phyloP scores from a whole-genome alignment of 2,113 vertebrate species.

The Sisor rabdophorus region DNA sequence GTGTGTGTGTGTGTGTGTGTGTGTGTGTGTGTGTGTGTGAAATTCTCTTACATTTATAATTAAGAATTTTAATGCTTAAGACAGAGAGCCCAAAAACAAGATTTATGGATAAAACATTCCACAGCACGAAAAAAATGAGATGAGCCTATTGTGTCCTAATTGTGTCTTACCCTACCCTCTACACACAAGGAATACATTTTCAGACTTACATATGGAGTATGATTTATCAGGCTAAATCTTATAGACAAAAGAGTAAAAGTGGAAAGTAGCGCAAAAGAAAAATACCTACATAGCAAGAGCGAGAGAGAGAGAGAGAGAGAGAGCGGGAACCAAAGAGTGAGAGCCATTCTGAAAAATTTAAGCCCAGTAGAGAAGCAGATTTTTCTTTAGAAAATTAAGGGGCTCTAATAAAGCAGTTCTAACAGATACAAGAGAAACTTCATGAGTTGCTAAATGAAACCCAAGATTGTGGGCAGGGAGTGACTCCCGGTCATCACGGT shows the following conservation, averaged over 20 bases:
- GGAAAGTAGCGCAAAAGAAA: neutral
- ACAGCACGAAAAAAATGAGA: neutral
- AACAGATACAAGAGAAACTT: constrained; percentile 27
- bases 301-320: neutral
- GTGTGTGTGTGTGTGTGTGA: constrained; percentile 9
- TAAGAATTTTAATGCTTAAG: too few species aligned
- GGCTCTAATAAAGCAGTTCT: constrained; percentile 3
- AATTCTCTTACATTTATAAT: constrained; percentile 21
- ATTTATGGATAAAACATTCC: constrained; percentile 22
- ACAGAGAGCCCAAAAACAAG: neutral
- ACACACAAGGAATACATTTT: constrained; percentile 9
- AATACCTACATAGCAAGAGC: constrained; percentile 3
- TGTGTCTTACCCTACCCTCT: neutral
- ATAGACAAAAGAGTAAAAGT: constrained; percentile 11
- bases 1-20: constrained; percentile 23
- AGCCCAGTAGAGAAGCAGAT: neutral
- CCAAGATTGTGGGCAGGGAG: constrained; percentile 11
- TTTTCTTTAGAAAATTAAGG: constrained; percentile 9
- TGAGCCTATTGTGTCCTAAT: neutral
- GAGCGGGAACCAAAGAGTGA: neutral
- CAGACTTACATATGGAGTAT: constrained; percentile 16
- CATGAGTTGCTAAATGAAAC: constrained; percentile 30
- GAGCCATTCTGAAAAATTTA: neutral
- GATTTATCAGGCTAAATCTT: constrained; percentile 3
- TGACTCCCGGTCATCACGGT: constrained; percentile 16